Evolutionary conservation across 2,888 invertebrate genomes (phyloP).

Genomic region (Temnothorax rugatulus): DNA sequence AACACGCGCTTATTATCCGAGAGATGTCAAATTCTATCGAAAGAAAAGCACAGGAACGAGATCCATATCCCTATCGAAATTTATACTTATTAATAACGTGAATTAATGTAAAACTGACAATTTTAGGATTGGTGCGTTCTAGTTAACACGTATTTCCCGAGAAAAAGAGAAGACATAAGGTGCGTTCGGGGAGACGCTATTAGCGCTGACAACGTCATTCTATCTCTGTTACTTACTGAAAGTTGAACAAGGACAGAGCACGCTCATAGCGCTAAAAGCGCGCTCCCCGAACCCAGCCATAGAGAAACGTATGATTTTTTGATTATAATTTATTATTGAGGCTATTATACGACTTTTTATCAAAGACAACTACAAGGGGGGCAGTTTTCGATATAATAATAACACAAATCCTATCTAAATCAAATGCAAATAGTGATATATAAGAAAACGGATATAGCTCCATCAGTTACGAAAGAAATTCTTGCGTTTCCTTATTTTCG

Average conservation of each 20-base stretch:
- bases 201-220: no score
- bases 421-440: background rate
- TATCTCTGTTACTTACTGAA: no score
- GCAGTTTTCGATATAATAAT: background rate
- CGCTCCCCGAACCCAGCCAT: no score
- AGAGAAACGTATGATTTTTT: no score
- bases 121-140: background rate
- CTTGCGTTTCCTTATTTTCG: background rate
- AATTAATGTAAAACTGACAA: slow-evolving; percentile 1
- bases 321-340: no score
- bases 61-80: background rate
- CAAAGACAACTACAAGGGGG: no score
- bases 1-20: background rate
- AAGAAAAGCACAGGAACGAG: background rate
- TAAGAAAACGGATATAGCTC: background rate
- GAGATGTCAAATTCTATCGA: background rate
- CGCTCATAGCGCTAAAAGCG: no score
- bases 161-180: no score
- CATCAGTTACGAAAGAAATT: background rate
- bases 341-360: no score
- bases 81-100: background rate
- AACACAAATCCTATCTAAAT: background rate
- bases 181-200: no score
- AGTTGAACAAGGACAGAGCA: no score
- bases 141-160: background rate